Percentiles rank a stretch among this genome's conserved stretches.
Conservation (phyloP, 2,113 vertebrate genomes). For the Siniperca knerii region DNA sequence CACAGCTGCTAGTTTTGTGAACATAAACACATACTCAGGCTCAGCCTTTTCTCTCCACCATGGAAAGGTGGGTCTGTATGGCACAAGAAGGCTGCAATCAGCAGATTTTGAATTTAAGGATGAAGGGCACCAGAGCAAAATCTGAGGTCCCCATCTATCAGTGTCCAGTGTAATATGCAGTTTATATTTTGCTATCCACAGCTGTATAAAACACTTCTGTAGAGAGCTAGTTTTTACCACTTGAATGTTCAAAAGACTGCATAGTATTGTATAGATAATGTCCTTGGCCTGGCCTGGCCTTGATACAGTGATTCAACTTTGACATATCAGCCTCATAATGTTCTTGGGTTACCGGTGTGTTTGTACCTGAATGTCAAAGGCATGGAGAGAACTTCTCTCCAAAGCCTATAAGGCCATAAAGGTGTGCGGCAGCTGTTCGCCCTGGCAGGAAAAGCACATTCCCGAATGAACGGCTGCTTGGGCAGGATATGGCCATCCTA, state of each 20-base stretch:
- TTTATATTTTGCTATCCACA: constrained; percentile 19
- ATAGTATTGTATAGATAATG: background rate
- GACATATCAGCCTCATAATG: background rate
- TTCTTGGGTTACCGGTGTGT: constrained; percentile 28
- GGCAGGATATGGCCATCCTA: constrained; percentile 63
- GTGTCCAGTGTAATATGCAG: constrained; percentile 21
- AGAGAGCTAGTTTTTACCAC: background rate
- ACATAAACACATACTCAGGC: background rate
- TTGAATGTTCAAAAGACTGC: background rate
- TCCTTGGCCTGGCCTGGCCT: constrained; percentile 19
- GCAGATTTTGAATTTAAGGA: constrained; percentile 49
- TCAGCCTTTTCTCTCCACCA: background rate
- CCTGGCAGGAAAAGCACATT: constrained; percentile 63
- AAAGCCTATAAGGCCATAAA: constrained; percentile 66
- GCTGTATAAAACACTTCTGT: constrained; percentile 18
- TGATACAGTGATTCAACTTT: constrained; percentile 10
- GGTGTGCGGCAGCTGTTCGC: constrained; percentile 69
- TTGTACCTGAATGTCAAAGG: constrained; percentile 45
- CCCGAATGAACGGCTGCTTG: constrained; percentile 51
- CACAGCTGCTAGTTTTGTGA: constrained; percentile 33
- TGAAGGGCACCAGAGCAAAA: constrained; percentile 34
- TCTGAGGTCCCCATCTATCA: constrained; percentile 43
- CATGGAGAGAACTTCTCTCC: constrained; percentile 32
- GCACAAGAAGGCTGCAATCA: constrained; percentile 43
- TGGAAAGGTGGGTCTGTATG: background rate